Evolutionary conservation across 2,113 vertebrate genomes (phyloP), one percentile per base, ranked within the genome.

Genomic region (Erythrocercus mccallii): DNA sequence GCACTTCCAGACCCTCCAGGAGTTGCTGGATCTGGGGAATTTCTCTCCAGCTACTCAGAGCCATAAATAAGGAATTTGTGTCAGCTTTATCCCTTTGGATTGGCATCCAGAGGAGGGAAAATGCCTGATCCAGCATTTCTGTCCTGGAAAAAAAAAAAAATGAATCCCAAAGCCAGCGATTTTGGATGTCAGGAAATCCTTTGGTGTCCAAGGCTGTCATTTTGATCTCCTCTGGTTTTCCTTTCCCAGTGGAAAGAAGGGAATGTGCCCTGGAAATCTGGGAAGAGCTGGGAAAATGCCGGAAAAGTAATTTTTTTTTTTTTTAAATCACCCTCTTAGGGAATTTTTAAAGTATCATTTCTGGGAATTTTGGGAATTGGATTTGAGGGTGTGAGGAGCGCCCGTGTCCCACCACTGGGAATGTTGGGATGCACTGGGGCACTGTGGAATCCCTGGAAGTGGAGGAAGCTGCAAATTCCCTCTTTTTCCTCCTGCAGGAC

Each of bases 41-140:
- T 70, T 79, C 40, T 44, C 0, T 72, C 84, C 45, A 51, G 21
- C 74, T 66, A 60, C 44, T 62, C 65, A 22, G 79, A 85, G 68
- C 80, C 12, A 2, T 62, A 86, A 91, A 91, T 83, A 37, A 1
- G 22, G 86, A 45, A n/a, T 86, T 85, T 33, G 50, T 72, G 68
- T 92, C 92, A 65, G 68, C 64, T 81, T 83, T 81, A 33, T 56
- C 23, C 68, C 69, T 58, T 45, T 3, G 35, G 62, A 44, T 48
- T 81, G 73, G 73, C 84, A 84, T 81, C 78, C 14, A 48, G 76
- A 64, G 87, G 62, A 88, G 58, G 3, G 2, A 70, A 94, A 91
- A 78, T 6, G 25, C 87, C 90, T 91, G 90, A 89, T 61, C 54
- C 88, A 91, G 94, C 90, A 73, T 77, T 95, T 94, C 37, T 61